Evolutionary conservation across 2,113 vertebrate genomes (phyloP), one percentile per base, ranked within the genome.

Genomic region (Tonatia bakeri): DNA sequence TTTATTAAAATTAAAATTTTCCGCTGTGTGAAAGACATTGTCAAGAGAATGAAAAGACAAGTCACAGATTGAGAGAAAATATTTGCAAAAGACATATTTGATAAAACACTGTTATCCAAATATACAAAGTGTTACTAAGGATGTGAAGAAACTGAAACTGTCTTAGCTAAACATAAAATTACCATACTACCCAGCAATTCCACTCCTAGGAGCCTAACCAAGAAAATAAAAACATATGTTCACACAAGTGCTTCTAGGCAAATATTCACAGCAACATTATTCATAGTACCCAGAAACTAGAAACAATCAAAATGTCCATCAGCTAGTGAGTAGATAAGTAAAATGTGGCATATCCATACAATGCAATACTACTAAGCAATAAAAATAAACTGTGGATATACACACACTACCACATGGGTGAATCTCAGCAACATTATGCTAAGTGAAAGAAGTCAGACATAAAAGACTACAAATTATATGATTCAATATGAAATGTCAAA

Each of bases 181-280:
- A 59, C 70, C 36, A 91, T 72, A 70, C 17, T 69, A 83, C 14
- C 26, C 81, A 95, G 73, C 28, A 92, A 88, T 84, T 84, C 33
- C 22, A 73, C 24, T 84, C 26, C 38, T 89, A 67, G 22, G 10
- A 73, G 45, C 61, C 24, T 65, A 73, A 84, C 36, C 26, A 87
- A 61, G n/a, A 89, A 94, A 75, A 69, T 75, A 50, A 84, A 86
- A 90, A 75, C 4, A 50, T 56, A 82, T 56, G 43, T 73, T 84
- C 50, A 79, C 10, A 50, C 10, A 81, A 80, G 70, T 75, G 82
- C 7, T 67, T 36, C 5, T 61, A 85, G 17, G 22, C 17, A 94
- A 94, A 94, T 88, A 96, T 61, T 91, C 36, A 75, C 52, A 90
- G 36, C 26, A 85, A 40, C 54, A 88, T 43, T 80, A 76, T 89